Conservation (phyloP, 1,140 invertebrate species). For the Branchinecta lynchi region DNA sequence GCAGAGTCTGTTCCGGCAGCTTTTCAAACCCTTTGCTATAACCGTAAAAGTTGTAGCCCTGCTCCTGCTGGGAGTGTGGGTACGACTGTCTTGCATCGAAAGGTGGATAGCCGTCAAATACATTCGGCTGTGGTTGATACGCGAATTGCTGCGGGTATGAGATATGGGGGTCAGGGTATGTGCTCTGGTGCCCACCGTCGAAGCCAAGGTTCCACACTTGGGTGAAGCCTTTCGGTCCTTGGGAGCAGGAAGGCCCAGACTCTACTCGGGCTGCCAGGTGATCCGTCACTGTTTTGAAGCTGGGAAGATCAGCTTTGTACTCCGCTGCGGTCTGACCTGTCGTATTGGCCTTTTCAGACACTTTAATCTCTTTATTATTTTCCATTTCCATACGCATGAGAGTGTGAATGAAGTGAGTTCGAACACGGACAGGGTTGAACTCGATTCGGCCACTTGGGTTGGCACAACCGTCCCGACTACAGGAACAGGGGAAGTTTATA, state of each 20-base stretch:
- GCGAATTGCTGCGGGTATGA: too few relatives aligned
- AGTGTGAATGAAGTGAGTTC: slow-evolving; percentile 95
- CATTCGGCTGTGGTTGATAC: too few relatives aligned
- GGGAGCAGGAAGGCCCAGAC: not conserved
- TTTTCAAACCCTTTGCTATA: too few relatives aligned
- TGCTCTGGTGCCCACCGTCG: too few relatives aligned
- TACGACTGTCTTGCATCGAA: too few relatives aligned
- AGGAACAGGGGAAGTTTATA: slow-evolving; percentile 89
- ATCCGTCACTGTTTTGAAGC: not conserved
- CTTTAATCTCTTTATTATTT: slow-evolving; percentile 43
- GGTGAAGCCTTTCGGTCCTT: not conserved
- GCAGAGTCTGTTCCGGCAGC: too few relatives aligned
- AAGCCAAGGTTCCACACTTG: not conserved
- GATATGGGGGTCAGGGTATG: too few relatives aligned
- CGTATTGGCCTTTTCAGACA: not conserved
- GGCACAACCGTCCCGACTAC: slow-evolving; percentile 79
- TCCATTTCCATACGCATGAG: slow-evolving; percentile 85
- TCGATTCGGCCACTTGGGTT: slow-evolving; percentile 85
- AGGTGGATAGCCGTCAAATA: too few relatives aligned
- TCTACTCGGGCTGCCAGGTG: not conserved
- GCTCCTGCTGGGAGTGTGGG: too few relatives aligned
- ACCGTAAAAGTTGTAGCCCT: too few relatives aligned
- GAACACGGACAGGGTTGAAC: slow-evolving; percentile 85
- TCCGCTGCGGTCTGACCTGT: too few relatives aligned
- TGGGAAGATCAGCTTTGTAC: not conserved